phyloP scores from a whole-genome alignment of 2,888 invertebrate genomes.

The Dynastes grantii region DNA sequence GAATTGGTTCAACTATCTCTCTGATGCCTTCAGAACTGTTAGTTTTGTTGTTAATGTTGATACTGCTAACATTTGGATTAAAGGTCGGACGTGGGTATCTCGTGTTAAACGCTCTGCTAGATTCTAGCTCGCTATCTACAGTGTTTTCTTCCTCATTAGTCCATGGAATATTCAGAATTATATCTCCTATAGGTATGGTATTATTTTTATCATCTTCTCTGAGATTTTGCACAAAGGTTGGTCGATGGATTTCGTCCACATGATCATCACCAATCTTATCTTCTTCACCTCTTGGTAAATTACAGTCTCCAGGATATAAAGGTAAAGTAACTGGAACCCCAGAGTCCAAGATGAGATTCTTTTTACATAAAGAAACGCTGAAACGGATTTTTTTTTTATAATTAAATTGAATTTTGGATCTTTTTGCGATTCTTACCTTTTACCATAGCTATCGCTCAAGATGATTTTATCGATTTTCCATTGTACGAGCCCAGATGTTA shows the following conservation, averaged over 20 bases:
- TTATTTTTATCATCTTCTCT: conserved; percentile 58
- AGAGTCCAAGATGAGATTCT: conserved; percentile 81
- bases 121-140: conserved; percentile 71
- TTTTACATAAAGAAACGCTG: conserved; percentile 87
- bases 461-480: conserved; percentile 89
- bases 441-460: conserved; percentile 88
- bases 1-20: conserved; percentile 84
- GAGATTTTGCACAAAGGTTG: conserved; percentile 66
- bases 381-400: conserved; percentile 53
- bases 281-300: conserved; percentile 70
- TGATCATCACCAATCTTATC: conserved; percentile 51
- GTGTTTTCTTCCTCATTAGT: conserved; percentile 68
- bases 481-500: conserved; percentile 85
- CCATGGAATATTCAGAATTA: conserved; percentile 69
- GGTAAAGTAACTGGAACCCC: conserved; percentile 82
- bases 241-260: conserved; percentile 53
- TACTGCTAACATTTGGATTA: conserved; percentile 14
- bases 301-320: conserved; percentile 85
- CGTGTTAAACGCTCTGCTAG: conserved; percentile 75
- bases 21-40: conserved; percentile 59
- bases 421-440: conserved; percentile 73
- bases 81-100: conserved; percentile 60
- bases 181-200: conserved; percentile 51
- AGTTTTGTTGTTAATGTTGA: conserved; percentile 34
- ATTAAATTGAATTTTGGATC: no score